Evolutionary conservation across 2,113 vertebrate genomes (phyloP).

Genomic region (Colistium nudipinnis): DNA sequence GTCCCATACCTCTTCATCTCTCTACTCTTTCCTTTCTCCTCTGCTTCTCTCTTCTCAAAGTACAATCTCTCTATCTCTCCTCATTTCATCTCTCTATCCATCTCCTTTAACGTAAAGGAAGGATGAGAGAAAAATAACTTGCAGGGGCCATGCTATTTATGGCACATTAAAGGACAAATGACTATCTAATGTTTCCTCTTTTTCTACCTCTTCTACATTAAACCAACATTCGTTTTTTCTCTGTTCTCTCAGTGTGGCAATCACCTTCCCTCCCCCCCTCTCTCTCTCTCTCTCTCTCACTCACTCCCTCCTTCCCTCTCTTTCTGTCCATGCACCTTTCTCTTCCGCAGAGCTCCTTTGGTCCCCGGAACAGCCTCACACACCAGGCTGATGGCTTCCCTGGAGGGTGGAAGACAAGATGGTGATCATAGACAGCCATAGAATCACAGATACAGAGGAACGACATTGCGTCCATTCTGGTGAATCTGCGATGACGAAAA

Average conservation of each 20-base stretch:
- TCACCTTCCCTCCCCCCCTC: slow-evolving; percentile 22
- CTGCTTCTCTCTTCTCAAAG: slow-evolving; percentile 43
- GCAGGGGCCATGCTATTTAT: slow-evolving; percentile 59
- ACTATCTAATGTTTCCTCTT: slow-evolving; percentile 61
- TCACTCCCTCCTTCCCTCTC: slow-evolving; percentile 4
- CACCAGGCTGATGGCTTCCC: slow-evolving; percentile 97
- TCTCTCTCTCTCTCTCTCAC: slow-evolving; percentile 13
- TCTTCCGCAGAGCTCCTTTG: slow-evolving; percentile 95
- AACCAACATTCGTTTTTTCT: slow-evolving; percentile 37
- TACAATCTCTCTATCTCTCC: slow-evolving; percentile 35
- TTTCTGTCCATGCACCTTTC: slow-evolving; percentile 87
- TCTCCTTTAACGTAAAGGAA: slow-evolving; percentile 52
- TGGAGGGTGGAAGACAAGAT: slow-evolving; percentile 61
- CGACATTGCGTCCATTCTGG: not conserved
- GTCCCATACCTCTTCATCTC: slow-evolving; percentile 67
- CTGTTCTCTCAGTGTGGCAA: slow-evolving; percentile 20
- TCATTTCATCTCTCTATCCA: slow-evolving; percentile 19
- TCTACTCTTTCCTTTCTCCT: slow-evolving; percentile 38
- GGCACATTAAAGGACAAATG: slow-evolving; percentile 53
- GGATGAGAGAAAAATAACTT: slow-evolving; percentile 36
- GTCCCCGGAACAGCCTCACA: slow-evolving; percentile 93
- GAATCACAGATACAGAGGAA: not conserved
- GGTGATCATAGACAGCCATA: slow-evolving; percentile 13
- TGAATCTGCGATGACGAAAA: not conserved
- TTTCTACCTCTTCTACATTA: slow-evolving; percentile 39